Evolutionary conservation across 2,888 invertebrate genomes (phyloP).

Genomic region (Euphydryas editha): DNA sequence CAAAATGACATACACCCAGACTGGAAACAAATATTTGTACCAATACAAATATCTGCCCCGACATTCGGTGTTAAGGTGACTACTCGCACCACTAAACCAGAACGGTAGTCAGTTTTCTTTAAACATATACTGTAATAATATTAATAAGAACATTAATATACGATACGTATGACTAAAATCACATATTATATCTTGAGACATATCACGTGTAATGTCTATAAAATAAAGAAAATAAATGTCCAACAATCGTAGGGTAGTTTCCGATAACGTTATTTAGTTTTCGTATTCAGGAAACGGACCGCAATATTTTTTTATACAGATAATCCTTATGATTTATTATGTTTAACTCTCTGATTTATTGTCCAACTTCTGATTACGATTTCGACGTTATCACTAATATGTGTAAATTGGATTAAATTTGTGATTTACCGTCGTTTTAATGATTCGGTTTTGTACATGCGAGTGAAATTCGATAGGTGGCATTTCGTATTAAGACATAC

Average conservation of each 20-base stretch:
- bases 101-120: too few species aligned
- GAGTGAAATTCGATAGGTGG: not conserved
- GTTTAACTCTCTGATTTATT: conserved; percentile 62
- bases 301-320: conserved; percentile 64
- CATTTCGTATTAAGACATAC: too few species aligned
- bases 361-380: conserved; percentile 55
- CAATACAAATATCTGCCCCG: too few species aligned
- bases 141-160: too few species aligned
- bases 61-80: too few species aligned
- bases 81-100: too few species aligned
- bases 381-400: conserved; percentile 25
- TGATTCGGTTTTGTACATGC: not conserved
- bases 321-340: conserved; percentile 67
- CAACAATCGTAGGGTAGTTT: conserved; percentile 41
- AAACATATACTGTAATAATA: too few species aligned
- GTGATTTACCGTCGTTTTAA: not conserved
- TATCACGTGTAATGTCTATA: conserved; percentile 1
- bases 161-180: not conserved
- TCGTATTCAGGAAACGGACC: conserved; percentile 55
- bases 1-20: too few species aligned
- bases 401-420: conserved; percentile 12
- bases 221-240: conserved; percentile 47
- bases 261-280: conserved; percentile 56
- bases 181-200: not conserved
- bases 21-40: too few species aligned